A percentile compares a stretch with the other conserved stretches of the same genome.
Conservation (phyloP, 2,797 vertebrate species). For the Helicolenus hilgendorfi region DNA sequence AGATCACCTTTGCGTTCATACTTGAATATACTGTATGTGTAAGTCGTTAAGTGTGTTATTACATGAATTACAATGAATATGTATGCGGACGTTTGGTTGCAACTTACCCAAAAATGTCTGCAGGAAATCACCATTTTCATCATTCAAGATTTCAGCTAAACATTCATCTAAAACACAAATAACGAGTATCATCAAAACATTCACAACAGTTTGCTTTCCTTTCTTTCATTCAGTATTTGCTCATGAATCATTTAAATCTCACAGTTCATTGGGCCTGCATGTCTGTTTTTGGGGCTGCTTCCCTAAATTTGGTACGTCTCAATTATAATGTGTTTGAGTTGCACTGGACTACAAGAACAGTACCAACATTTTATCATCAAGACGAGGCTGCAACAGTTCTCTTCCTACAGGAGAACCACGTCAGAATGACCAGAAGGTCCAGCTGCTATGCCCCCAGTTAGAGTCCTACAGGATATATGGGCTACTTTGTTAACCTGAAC, state of each 20-base stretch:
- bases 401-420: too few species aligned
- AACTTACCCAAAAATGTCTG: conserved; percentile 43
- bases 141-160: conserved; percentile 40
- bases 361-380: not conserved
- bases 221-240: not conserved
- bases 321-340: not conserved
- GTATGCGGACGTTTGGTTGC: not conserved
- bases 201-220: not conserved
- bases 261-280: not conserved
- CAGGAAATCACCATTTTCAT: not conserved
- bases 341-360: not conserved
- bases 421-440: not conserved
- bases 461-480: not conserved
- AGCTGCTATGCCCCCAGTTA: not conserved
- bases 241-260: not conserved
- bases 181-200: not conserved
- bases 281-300: not conserved
- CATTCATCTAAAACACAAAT: conserved; percentile 66
- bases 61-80: not conserved
- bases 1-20: not conserved
- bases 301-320: not conserved
- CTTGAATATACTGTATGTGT: not conserved
- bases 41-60: not conserved
- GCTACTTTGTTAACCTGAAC: not conserved
- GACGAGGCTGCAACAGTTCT: not conserved